phyloP scores from a whole-genome alignment of 2,113 vertebrate species.

The Microtus montanus region DNA sequence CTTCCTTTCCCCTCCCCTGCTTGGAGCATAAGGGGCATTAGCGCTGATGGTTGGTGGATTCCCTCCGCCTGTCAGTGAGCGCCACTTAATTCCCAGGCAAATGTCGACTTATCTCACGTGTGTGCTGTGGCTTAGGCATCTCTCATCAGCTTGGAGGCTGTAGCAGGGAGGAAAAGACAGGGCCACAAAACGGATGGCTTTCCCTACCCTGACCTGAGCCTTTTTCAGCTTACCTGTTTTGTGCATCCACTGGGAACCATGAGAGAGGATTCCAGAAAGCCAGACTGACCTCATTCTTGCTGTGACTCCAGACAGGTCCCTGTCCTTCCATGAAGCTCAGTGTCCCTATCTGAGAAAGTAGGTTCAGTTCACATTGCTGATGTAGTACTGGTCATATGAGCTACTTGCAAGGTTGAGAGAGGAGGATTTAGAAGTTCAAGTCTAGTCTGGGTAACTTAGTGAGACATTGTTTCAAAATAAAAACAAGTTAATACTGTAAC shows the following conservation, averaged over 20 bases:
- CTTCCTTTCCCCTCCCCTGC: not conserved
- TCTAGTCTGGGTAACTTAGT: not conserved
- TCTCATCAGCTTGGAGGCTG: not conserved
- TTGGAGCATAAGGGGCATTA: not conserved
- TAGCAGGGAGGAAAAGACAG: not conserved
- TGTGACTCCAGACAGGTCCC: not conserved
- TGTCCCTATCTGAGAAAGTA: not conserved
- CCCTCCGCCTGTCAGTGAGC: constrained; percentile 45
- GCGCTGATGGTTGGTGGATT: constrained; percentile 2
- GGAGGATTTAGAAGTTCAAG: not conserved
- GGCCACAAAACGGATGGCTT: not conserved
- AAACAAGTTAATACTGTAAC: not conserved
- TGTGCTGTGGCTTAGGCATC: not conserved
- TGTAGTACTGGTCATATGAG: not conserved
- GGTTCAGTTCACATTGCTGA: not conserved
- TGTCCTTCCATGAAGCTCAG: not conserved
- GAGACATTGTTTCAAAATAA: not conserved
- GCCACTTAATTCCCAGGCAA: constrained; percentile 47
- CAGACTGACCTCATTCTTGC: not conserved
- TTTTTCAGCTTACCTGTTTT: not conserved
- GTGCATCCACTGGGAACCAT: too few species aligned
- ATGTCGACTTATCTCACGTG: constrained; percentile 10
- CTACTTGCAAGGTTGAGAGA: not conserved
- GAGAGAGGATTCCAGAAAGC: not conserved
- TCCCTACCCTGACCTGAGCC: not conserved